Base-by-base conservation (phyloP, 2,113 vertebrate species). In the Galemys pyrenaicus region DNA sequence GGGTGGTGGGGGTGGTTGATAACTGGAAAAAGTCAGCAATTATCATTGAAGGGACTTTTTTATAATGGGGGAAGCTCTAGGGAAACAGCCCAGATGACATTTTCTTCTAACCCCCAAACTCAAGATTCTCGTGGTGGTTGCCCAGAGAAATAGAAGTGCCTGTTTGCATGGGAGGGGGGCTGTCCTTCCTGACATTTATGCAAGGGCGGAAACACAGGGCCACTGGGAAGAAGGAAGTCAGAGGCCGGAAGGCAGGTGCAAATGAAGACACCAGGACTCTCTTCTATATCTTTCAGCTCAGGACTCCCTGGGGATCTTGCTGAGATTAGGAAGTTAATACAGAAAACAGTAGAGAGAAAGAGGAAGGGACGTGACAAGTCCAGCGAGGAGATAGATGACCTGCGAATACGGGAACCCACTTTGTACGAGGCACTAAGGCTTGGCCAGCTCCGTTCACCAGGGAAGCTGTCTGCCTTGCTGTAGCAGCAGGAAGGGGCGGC, bases 351-450 rank as follows among this genome's bases (percentile, higher is more conserved):
- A 51, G 58, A 20, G 37, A 54, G 68, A 39, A 44, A 46, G 73
- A 32, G 17, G 37, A 32, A 28, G 28, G 22, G 58, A 3, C 2
- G 1, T 8, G 51, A 24, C 1, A 0, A 0, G 1, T 15, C 2
- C 49, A 12, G 51, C 4, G 16, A 15, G 60, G 0, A 8, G n/a
- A 49, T 19, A 83, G 49, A 30, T 4, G 15, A 19, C 11, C 9
- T 26, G 35, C 4, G 0, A 71, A n/a, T 10, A 22, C 65, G 3
- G 17, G 28, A 32, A 46, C 39, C 46, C 1, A 1, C 10, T 35
- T 26, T 35, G n/a, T 1, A 1, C n/a, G 7, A 17, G 30, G 67
- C 20, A 9, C 10, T 37, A 37, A 19, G 65, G n/a, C 32, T 1
- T 37, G 13, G 9, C 24, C 22, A 11, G 60, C 64, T 32, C 32